These are phyloP conservation scores for Cliona cf. orientalis DNA, from an alignment of 37 sponge, comb jelly and placozoan genomes.

Conservation along the genomic window DNA sequence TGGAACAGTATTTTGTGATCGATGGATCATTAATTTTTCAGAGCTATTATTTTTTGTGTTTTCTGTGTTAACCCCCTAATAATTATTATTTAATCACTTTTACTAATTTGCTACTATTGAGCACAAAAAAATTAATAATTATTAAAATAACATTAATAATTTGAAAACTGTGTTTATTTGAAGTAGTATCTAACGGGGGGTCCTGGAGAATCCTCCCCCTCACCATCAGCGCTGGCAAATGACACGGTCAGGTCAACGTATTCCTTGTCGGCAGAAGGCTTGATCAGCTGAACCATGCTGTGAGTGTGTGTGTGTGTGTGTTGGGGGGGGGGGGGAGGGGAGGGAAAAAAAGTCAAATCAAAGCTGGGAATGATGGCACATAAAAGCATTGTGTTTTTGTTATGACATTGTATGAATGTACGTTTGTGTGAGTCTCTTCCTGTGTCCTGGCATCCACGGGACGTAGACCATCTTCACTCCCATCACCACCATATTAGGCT, in stretches of 20 bases:
- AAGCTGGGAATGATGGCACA: too few species aligned
- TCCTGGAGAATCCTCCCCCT: slow-evolving; percentile 61
- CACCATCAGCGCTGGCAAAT: slow-evolving; percentile 39
- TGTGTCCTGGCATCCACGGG: slow-evolving; percentile 90
- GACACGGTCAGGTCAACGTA: slow-evolving; percentile 88
- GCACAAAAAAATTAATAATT: neutral
- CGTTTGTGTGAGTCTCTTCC: slow-evolving; percentile 79
- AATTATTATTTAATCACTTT: too few species aligned
- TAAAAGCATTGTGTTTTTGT: neutral
- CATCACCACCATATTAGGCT: slow-evolving; percentile 85
- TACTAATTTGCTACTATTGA: too few species aligned
- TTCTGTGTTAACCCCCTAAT: too few species aligned
- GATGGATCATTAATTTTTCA: too few species aligned
- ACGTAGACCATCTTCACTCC: slow-evolving; percentile 98
- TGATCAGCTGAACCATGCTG: slow-evolving; percentile 72
- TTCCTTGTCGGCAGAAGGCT: slow-evolving; percentile 31
- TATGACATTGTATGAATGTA: slow-evolving; percentile 14
- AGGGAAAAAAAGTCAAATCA: neutral
- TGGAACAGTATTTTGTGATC: too few species aligned
- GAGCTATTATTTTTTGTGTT: too few species aligned
- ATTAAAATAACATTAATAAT: too few species aligned
- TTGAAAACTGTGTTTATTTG: slow-evolving; percentile 1
- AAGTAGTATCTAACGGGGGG: slow-evolving; percentile 77
- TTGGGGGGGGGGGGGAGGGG: too few species aligned
- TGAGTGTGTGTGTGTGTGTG: slow-evolving; percentile 56